Base-by-base conservation (phyloP, 53 echinoderm and acorn worm species). In the Antedon mediterranea region DNA sequence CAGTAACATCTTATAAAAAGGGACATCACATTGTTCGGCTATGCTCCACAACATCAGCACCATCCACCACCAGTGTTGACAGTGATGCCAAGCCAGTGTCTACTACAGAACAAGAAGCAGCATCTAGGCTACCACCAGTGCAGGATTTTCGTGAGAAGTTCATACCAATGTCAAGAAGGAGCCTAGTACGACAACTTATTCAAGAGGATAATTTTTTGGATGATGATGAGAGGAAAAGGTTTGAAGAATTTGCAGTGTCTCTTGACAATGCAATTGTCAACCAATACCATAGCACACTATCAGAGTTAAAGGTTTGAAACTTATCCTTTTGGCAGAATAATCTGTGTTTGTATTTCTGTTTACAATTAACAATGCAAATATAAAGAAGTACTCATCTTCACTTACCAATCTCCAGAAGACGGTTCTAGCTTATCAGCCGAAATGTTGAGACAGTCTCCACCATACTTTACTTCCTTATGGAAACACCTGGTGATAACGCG, bases 101-200 rank as follows among this genome's bases (percentile, higher is more conserved):
- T 18, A 26, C 15, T 18, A n/a, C n/a, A n/a, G 57, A 57, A 18
- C 9, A 6, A 57, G 57, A 57, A 18, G 57, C 57, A 15, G 57
- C 57, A 57, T 57, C 57, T 9, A 57, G 23, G 23, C 57, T 57
- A 57, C 57, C 57, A 11, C 57, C 57, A 15, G 57, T 57, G 14
- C 57, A 57, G 3, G 57, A 57, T 57, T 13, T 57, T 18, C 57
- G 84, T 34, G 92, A 93, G 81, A 84, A 87, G 15, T 98, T 98
- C 87, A 98, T 98, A 84, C 98, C 98, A 26, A 88, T 98, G 79
- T 92, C 98, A 31, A 81, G 92, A 34, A 79, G 90, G 1, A 90
- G 88, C n/a, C 78, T 98, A 71, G 88, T 98, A 42, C 85, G 90
- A 43, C 83, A 90, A 31, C 76, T 93, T 33, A 89, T 93, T 78